Base-by-base conservation (phyloP, 2,113 vertebrate species). In the Hemichromis elongatus region DNA sequence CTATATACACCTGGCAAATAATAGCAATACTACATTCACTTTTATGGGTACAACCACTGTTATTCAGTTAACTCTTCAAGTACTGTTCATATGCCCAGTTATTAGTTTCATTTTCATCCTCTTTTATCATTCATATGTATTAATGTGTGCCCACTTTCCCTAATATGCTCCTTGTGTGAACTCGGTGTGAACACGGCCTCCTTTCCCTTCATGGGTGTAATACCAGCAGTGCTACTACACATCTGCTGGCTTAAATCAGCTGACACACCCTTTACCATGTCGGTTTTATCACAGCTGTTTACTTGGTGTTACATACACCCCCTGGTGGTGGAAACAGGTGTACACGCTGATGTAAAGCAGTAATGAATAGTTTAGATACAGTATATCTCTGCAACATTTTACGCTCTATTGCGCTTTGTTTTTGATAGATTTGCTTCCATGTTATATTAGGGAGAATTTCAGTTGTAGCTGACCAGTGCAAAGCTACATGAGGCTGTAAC, bases 241-340 rank as follows among this genome's bases (percentile, higher is more conserved):
- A 90, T 79, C 75, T 84, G 80, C 47, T 78, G 47, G 55, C 33
- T 86, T 16, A 56, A 45, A 83, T 84, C 80, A 84, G 57, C 75
- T 79, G 82, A 86, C 78, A 86, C 83, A 33, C 78, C 78, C 45
- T 77, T 18, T 57, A 45, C n/a, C n/a, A 1, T 81, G 78, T 56
- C 0, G 24, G 77, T 59, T 78, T 40, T 68, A 75, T 37, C 68
- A 52, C 82, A 79, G 79, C 16, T 45, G 50, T 50, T 50, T 3
- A 45, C 13, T 33, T 14, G 33, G 28, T 4, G 5, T 13, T 19
- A 28, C 47, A 42, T 3, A 21, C 57, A 4, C 85, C 83, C 73
- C 59, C 90, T 88, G 56, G 54, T 92, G 92, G 87, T 45, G 28
- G 21, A 68, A 42, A 24, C 14, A 57, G 33, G 45, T 11, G 10